Percentiles rank a stretch among this genome's conserved stretches.
These are phyloP conservation scores for Progne subis DNA, from an alignment of 2,113 vertebrate species.

Conservation along the genomic window DNA sequence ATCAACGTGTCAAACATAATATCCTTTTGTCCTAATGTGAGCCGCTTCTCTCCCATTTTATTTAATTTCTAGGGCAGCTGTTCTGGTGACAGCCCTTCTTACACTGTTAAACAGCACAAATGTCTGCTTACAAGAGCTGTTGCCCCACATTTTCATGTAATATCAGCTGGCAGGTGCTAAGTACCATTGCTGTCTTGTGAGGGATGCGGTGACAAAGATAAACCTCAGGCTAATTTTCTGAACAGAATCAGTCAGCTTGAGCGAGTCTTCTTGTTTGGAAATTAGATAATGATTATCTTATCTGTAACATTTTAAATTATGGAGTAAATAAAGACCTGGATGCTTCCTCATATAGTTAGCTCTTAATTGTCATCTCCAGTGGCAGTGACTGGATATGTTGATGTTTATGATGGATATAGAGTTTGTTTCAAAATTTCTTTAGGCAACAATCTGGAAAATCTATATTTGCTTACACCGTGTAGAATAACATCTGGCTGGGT, in stretches of 20 bases:
- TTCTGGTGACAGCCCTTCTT: background rate
- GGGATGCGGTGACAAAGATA: conserved; percentile 6
- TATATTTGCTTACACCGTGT: conserved; percentile 1
- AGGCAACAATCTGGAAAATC: conserved; percentile 44
- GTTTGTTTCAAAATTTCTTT: conserved; percentile 43
- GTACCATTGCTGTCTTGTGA: background rate
- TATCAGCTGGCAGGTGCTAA: conserved; percentile 17
- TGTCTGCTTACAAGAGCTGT: background rate
- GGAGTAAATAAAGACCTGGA: conserved; percentile 10
- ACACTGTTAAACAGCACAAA: background rate
- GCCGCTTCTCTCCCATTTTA: background rate
- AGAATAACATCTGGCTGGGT: conserved; percentile 32
- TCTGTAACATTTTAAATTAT: conserved; percentile 42
- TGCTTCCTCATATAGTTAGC: conserved; percentile 36
- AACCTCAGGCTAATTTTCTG: conserved; percentile 4
- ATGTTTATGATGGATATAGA: conserved; percentile 45
- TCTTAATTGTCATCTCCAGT: conserved; percentile 48
- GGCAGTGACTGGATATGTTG: background rate
- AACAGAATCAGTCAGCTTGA: conserved; percentile 15
- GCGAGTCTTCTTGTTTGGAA: conserved; percentile 20
- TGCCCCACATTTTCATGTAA: background rate
- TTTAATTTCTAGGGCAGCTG: background rate
- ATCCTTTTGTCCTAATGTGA: background rate
- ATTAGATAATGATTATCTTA: background rate
- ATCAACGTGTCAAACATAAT: background rate